Percentiles rank a stretch among this genome's conserved stretches.
Conservation (phyloP, 2,888 invertebrate species). For the Diachrysia chrysitis region DNA sequence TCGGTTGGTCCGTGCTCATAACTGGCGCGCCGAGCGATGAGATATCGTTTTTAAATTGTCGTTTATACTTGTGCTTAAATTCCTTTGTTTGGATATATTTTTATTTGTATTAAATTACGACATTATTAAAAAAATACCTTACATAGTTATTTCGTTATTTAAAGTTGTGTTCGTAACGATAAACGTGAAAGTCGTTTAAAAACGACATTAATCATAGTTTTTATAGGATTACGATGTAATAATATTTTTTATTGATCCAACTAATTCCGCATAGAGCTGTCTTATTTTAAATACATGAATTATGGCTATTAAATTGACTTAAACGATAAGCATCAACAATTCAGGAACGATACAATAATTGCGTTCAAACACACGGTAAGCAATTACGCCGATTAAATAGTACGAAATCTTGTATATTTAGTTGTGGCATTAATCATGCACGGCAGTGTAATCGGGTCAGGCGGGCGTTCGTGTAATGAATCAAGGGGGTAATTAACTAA, state of each 20-base stretch:
- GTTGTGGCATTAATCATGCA: constrained; percentile 80
- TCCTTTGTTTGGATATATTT: constrained; percentile 71
- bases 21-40: constrained; percentile 78
- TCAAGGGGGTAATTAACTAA: constrained; percentile 83
- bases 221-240: constrained; percentile 13
- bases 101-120: constrained; percentile 60
- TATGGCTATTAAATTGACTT: constrained; percentile 38
- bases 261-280: constrained; percentile 30
- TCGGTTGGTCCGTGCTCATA: constrained; percentile 75
- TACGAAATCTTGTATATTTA: constrained; percentile 75
- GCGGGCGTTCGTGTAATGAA: constrained; percentile 76
- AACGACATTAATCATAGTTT: constrained; percentile 29
- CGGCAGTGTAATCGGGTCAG: constrained; percentile 75
- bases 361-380: constrained; percentile 52
- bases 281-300: constrained; percentile 23
- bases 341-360: constrained; percentile 65
- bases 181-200: constrained; percentile 39
- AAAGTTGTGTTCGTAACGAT: constrained; percentile 16
- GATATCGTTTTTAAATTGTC: constrained; percentile 80
- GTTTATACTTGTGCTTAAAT: constrained; percentile 72
- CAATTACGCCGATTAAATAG: constrained; percentile 73
- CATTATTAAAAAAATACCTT: constrained; percentile 50
- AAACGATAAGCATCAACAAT: constrained; percentile 62
- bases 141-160: constrained; percentile 21
- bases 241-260: constrained; percentile 10